Percentiles rank a stretch among this genome's conserved stretches.
phyloP scores from a whole-genome alignment of 1,140 invertebrate genomes.

The Ridgeia piscesae region DNA sequence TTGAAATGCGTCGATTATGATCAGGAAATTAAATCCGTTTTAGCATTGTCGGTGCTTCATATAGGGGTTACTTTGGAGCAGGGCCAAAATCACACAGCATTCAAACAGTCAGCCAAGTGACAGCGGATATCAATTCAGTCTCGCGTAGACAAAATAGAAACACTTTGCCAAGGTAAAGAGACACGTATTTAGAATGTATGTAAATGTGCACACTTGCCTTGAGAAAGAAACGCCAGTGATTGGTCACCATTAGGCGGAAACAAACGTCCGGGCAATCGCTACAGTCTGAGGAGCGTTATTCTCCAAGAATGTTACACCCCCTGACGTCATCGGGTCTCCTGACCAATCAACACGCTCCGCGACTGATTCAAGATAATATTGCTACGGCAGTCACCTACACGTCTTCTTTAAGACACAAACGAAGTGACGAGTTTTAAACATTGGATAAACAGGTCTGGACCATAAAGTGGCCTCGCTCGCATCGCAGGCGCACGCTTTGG shows the following conservation, averaged over 20 bases:
- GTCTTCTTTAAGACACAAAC: too few relatives aligned
- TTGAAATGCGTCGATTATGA: too few relatives aligned
- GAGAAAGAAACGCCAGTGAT: neutral
- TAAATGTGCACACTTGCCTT: neutral
- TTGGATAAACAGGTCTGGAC: neutral
- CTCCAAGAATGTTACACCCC: neutral
- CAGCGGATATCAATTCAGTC: neutral
- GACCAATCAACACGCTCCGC: neutral
- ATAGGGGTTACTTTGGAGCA: neutral
- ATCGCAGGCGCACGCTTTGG: neutral
- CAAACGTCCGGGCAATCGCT: neutral
- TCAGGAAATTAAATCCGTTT: too few relatives aligned
- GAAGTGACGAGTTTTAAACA: neutral
- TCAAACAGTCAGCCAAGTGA: neutral
- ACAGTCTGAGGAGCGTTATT: neutral
- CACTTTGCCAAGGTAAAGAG: too few relatives aligned
- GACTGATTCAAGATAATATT: neutral
- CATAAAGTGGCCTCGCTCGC: neutral
- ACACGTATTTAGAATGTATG: too few relatives aligned
- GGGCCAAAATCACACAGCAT: neutral
- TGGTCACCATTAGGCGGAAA: neutral
- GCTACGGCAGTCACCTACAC: neutral
- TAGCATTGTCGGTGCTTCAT: neutral
- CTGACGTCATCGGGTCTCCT: neutral
- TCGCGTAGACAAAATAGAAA: neutral